phyloP scores from a whole-genome alignment of 1,140 invertebrate species.

The Zaprionus tsacasi region DNA sequence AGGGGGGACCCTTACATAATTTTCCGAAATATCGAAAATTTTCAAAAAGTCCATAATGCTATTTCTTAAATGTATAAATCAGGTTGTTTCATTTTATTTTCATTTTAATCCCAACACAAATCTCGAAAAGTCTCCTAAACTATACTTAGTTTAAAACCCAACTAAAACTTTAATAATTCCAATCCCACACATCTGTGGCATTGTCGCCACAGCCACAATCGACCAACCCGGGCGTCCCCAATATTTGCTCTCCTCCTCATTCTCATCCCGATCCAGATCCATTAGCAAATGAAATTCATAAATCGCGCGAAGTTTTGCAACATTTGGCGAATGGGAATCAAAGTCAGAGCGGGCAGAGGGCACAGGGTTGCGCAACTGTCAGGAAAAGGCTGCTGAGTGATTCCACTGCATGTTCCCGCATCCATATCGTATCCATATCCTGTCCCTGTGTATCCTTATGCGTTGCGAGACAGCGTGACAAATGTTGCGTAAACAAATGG shows the following conservation, averaged over 20 bases:
- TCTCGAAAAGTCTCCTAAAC: not conserved
- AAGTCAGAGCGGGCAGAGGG: slow-evolving; percentile 48
- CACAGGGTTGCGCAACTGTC: slow-evolving; percentile 54
- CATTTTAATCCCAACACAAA: not conserved
- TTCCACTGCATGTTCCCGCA: slow-evolving; percentile 31
- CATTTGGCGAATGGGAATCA: slow-evolving; percentile 74
- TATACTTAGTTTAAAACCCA: not conserved
- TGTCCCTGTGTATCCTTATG: slow-evolving; percentile 36
- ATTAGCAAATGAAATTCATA: slow-evolving; percentile 82
- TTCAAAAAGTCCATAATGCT: too few species aligned
- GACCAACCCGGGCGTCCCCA: not conserved
- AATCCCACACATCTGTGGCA: slow-evolving; percentile 68
- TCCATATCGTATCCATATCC: slow-evolving; percentile 27
- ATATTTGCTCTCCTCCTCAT: too few species aligned
- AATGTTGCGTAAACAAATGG: slow-evolving; percentile 83
- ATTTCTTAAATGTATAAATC: too few species aligned
- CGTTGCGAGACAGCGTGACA: slow-evolving; percentile 60
- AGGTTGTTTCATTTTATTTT: too few species aligned
- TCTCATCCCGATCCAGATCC: slow-evolving; percentile 64
- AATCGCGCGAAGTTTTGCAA: slow-evolving; percentile 60
- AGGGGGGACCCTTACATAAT: too few species aligned
- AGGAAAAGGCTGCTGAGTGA: slow-evolving; percentile 49
- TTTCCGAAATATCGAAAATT: too few species aligned
- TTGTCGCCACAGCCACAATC: slow-evolving; percentile 20
- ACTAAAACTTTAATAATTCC: slow-evolving; percentile 60